These are phyloP conservation scores for Lepidurus apus DNA, from an alignment of 1,140 invertebrate genomes.

Conservation along the genomic window DNA sequence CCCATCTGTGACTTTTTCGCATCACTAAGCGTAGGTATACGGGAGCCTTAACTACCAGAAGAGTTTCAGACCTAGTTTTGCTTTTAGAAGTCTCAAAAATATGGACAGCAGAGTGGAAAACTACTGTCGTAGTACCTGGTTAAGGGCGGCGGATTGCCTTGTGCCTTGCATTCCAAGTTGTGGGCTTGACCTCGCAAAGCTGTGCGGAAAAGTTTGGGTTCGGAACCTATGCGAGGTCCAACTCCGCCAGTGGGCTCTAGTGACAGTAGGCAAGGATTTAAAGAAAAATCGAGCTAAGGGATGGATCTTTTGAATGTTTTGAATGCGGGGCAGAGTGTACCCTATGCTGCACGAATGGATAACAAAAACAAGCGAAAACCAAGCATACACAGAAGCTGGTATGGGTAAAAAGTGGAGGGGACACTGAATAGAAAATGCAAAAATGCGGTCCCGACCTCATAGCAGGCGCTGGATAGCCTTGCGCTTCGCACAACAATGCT, in stretches of 20 bases:
- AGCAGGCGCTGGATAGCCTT: slow-evolving; percentile 54
- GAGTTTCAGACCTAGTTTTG: too few species aligned
- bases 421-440: slow-evolving; percentile 21
- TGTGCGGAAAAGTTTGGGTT: slow-evolving; percentile 24
- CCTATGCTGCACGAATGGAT: not conserved
- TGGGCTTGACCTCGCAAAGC: not conserved
- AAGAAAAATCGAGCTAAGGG: not conserved
- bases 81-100: too few species aligned
- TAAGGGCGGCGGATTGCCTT: slow-evolving; percentile 31
- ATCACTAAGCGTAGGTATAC: too few species aligned
- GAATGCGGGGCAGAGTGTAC: not conserved
- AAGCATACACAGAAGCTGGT: not conserved
- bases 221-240: slow-evolving; percentile 25
- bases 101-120: not conserved
- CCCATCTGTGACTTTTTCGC: too few species aligned
- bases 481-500: slow-evolving; percentile 57
- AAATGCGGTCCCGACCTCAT: slow-evolving; percentile 45
- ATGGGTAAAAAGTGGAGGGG: not conserved
- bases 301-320: not conserved
- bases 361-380: slow-evolving; percentile 7
- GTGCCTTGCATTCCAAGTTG: slow-evolving; percentile 26
- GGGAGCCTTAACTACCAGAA: too few species aligned
- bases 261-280: not conserved
- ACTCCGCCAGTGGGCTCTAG: slow-evolving; percentile 28
- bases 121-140: slow-evolving; percentile 31